Evolutionary conservation across 2,888 invertebrate species (phyloP).

Genomic region (Thymelicus lineola): DNA sequence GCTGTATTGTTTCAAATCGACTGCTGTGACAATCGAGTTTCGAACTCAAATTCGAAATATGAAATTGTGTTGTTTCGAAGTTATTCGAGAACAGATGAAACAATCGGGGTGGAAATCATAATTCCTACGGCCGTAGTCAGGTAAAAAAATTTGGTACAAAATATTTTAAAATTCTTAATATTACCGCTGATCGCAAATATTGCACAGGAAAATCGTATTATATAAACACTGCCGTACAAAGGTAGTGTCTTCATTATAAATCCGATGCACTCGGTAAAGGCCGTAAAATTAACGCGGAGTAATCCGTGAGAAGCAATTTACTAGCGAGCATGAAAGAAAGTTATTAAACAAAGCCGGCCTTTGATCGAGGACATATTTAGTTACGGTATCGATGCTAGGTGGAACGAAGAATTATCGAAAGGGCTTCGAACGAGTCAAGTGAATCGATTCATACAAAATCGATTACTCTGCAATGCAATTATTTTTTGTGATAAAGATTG

Average conservation of each 20-base stretch:
- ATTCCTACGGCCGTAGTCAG: too few relatives aligned
- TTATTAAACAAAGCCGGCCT: slow-evolving; percentile 59
- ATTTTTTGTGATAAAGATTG: too few relatives aligned
- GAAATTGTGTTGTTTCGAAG: background rate
- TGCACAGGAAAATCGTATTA: background rate
- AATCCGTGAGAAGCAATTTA: slow-evolving; percentile 32
- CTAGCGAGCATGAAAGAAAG: slow-evolving; percentile 57
- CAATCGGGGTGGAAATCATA: too few relatives aligned
- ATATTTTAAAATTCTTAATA: too few relatives aligned
- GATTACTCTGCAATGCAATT: too few relatives aligned
- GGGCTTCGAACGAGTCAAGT: background rate
- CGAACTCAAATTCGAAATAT: background rate
- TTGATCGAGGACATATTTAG: slow-evolving; percentile 48
- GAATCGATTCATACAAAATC: background rate
- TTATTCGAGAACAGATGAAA: too few relatives aligned
- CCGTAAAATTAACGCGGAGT: slow-evolving; percentile 32
- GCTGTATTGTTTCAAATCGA: slow-evolving; percentile 2
- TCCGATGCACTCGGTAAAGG: slow-evolving; percentile 22
- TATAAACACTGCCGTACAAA: background rate
- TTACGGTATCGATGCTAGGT: slow-evolving; percentile 11
- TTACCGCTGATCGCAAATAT: background rate
- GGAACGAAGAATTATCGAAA: slow-evolving; percentile 19
- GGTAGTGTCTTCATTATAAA: slow-evolving; percentile 25
- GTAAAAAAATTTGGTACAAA: too few relatives aligned
- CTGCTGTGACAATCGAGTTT: background rate